Evolutionary conservation across 2,888 invertebrate genomes (phyloP).

Genomic region (Plebejus argus): DNA sequence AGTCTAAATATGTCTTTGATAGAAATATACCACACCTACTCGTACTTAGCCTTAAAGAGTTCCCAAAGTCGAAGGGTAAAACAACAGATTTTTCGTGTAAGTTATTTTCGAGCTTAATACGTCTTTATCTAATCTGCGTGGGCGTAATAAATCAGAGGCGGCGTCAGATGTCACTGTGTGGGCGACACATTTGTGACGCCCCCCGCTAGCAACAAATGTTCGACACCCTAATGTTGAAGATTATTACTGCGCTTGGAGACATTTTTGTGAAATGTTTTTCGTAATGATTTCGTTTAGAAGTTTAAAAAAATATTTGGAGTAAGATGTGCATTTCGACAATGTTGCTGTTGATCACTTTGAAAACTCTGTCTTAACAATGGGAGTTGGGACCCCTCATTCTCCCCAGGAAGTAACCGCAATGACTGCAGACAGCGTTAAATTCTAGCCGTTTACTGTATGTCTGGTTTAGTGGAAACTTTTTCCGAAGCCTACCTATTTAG

Average conservation of each 20-base stretch:
- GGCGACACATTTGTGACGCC: slow-evolving; percentile 15
- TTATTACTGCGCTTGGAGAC: background rate
- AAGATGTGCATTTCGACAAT: no score
- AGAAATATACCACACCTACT: no score
- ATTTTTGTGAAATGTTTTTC: background rate
- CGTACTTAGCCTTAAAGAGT: background rate
- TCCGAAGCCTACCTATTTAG: no score
- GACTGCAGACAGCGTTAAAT: no score
- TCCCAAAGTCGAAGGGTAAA: background rate
- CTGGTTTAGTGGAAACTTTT: no score
- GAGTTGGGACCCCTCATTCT: no score
- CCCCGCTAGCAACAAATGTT: background rate
- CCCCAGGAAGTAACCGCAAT: no score
- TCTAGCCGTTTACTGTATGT: no score
- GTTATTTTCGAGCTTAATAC: background rate
- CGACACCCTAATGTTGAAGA: slow-evolving; percentile 10
- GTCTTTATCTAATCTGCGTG: slow-evolving; percentile 2
- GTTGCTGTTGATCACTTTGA: no score
- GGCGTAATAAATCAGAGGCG: background rate
- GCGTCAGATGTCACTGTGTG: background rate
- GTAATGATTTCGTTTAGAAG: background rate
- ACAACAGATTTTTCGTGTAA: background rate
- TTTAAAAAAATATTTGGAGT: no score
- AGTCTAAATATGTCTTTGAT: no score
- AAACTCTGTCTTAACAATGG: no score